phyloP scores from a whole-genome alignment of 2,797 vertebrate genomes.

The Karalla daura region DNA sequence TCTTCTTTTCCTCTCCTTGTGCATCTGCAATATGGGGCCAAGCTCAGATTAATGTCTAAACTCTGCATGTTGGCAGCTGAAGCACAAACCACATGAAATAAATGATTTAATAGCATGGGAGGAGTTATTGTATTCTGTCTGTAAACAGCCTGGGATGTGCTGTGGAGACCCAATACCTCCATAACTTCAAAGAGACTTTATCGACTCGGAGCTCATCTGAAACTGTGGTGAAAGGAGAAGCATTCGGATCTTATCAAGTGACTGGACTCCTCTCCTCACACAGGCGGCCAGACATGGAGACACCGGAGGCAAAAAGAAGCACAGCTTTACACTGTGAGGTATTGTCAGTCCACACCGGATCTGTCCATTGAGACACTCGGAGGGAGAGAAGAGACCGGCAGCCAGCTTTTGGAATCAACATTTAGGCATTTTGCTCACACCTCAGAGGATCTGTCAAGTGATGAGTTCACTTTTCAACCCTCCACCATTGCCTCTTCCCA shows the following conservation, averaged over 20 bases:
- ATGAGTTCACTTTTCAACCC: conserved; percentile 52
- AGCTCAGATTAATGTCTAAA: neutral
- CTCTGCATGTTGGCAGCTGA: neutral
- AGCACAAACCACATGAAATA: neutral
- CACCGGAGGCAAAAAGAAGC: conserved; percentile 26
- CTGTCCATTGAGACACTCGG: conserved; percentile 16
- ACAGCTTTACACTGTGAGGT: conserved; percentile 25
- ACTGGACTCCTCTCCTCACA: conserved; percentile 4
- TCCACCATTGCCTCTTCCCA: conserved; percentile 34
- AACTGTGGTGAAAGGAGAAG: neutral
- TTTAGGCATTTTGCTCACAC: conserved; percentile 36
- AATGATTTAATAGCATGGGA: neutral
- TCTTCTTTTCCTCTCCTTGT: neutral
- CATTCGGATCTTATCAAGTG: conserved; percentile 4
- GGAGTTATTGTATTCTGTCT: neutral
- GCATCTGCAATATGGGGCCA: neutral
- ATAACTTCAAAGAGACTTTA: conserved; percentile 22
- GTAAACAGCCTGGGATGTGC: conserved; percentile 7
- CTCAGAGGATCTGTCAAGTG: conserved; percentile 48
- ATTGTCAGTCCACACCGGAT: conserved; percentile 28
- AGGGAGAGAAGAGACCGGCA: conserved; percentile 26
- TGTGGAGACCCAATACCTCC: neutral
- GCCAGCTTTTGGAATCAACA: conserved; percentile 32
- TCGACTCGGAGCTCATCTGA: conserved; percentile 9
- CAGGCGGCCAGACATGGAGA: conserved; percentile 5